Conservation (phyloP, 2,888 invertebrate species). For the Drosophila eohydei region DNA sequence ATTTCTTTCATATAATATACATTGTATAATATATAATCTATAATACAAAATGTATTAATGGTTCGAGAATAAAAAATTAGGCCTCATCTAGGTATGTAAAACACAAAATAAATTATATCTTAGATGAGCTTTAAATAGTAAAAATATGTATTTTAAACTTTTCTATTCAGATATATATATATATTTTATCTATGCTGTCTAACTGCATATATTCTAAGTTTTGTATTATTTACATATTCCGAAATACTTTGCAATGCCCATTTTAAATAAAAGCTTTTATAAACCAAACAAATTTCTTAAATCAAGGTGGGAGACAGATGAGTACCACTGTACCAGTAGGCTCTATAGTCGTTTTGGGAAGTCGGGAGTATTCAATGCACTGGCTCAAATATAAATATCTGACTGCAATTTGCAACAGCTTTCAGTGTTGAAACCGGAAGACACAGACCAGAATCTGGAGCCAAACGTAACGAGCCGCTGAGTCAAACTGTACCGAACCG, state of each 20-base stretch:
- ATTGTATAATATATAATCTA: too few relatives aligned
- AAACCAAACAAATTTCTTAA: too few relatives aligned
- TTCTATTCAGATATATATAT: neutral
- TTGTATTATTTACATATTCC: too few relatives aligned
- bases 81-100: neutral
- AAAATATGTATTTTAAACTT: neutral
- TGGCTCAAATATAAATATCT: slow-evolving; percentile 63
- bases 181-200: neutral
- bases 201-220: too few relatives aligned
- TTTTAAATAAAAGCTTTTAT: too few relatives aligned
- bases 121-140: neutral
- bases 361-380: slow-evolving; percentile 14
- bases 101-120: neutral
- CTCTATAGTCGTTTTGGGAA: neutral
- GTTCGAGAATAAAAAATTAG: too few relatives aligned
- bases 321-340: neutral
- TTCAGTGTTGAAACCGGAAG: slow-evolving; percentile 8
- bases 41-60: too few relatives aligned
- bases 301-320: neutral
- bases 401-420: slow-evolving; percentile 57
- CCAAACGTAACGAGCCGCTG: neutral
- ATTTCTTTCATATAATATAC: too few relatives aligned
- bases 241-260: too few relatives aligned
- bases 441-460: slow-evolving; percentile 7
- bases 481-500: slow-evolving; percentile 4